These are phyloP conservation scores for Apaloderma vittatum DNA, from an alignment of 2,113 vertebrate genomes.

Conservation along the genomic window DNA sequence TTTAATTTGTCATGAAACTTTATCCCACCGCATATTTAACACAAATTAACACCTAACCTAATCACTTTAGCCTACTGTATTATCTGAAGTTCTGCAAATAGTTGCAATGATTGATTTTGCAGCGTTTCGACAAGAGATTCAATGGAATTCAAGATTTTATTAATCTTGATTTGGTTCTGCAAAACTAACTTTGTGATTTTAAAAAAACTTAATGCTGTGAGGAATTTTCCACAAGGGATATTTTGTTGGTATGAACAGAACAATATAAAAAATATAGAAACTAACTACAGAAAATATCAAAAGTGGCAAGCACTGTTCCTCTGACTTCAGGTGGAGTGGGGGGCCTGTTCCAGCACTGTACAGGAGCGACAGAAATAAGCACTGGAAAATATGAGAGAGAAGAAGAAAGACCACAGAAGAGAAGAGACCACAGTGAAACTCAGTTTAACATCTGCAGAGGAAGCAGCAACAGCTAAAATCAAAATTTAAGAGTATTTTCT, in stretches of 20 bases:
- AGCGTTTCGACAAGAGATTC: not conserved
- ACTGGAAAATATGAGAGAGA: not conserved
- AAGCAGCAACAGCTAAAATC: not conserved
- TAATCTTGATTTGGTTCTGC: not conserved
- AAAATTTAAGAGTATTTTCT: not conserved
- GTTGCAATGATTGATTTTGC: not conserved
- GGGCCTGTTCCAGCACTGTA: not conserved
- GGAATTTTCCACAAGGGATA: not conserved
- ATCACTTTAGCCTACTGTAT: not conserved
- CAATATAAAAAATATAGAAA: not conserved
- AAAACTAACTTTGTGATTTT: not conserved
- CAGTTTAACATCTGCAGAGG: not conserved
- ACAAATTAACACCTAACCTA: not conserved
- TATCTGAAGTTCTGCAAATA: not conserved
- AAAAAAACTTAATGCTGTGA: not conserved
- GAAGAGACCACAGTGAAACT: not conserved
- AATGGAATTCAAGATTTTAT: not conserved
- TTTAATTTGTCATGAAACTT: not conserved
- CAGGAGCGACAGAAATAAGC: not conserved
- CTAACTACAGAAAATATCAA: not conserved
- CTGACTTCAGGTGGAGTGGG: not conserved
- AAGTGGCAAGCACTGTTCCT: not conserved
- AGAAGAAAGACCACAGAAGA: not conserved
- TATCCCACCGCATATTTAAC: not conserved
- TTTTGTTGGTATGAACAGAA: not conserved